phyloP scores from a whole-genome alignment of 2,888 invertebrate genomes.

The Mystacides longicornis region DNA sequence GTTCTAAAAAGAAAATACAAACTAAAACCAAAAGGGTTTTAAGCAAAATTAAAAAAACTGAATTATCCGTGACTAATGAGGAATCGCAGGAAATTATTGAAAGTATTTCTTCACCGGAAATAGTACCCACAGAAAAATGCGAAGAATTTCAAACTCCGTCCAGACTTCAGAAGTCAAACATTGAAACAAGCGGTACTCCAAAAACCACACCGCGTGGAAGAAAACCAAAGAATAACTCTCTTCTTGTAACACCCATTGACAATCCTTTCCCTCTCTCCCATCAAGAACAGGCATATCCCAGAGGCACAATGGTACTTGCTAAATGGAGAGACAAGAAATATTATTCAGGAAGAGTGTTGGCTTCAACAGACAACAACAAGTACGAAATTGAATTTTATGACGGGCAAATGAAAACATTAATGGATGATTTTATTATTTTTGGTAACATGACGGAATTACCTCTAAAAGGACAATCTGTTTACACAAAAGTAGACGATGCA shows the following conservation, averaged over 20 bases:
- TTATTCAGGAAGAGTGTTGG: slow-evolving; percentile 55
- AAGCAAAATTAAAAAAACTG: slow-evolving; percentile 41
- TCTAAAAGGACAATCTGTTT: slow-evolving; percentile 47
- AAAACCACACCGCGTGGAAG: slow-evolving; percentile 7
- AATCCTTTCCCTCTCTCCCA: no score
- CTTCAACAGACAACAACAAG: slow-evolving; percentile 50
- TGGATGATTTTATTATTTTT: slow-evolving; percentile 56
- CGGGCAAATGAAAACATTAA: slow-evolving; percentile 49
- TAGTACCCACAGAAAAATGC: slow-evolving; percentile 35
- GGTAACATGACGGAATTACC: slow-evolving; percentile 46
- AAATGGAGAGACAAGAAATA: slow-evolving; percentile 63
- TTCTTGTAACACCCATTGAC: background rate
- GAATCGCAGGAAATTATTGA: slow-evolving; percentile 33
- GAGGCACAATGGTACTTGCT: slow-evolving; percentile 51
- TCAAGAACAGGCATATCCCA: slow-evolving; percentile 29
- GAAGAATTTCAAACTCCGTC: slow-evolving; percentile 5
- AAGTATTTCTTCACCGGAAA: slow-evolving; percentile 46
- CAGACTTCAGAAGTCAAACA: slow-evolving; percentile 24
- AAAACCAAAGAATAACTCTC: background rate
- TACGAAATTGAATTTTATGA: slow-evolving; percentile 59
- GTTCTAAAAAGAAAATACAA: slow-evolving; percentile 43
- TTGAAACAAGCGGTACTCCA: slow-evolving; percentile 33
- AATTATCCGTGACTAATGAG: slow-evolving; percentile 42
- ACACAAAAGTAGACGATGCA: slow-evolving; percentile 47
- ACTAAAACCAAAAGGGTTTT: slow-evolving; percentile 43